These are phyloP conservation scores for Drosophila pallidifrons DNA, from an alignment of 1,140 invertebrate genomes.

Conservation along the genomic window DNA sequence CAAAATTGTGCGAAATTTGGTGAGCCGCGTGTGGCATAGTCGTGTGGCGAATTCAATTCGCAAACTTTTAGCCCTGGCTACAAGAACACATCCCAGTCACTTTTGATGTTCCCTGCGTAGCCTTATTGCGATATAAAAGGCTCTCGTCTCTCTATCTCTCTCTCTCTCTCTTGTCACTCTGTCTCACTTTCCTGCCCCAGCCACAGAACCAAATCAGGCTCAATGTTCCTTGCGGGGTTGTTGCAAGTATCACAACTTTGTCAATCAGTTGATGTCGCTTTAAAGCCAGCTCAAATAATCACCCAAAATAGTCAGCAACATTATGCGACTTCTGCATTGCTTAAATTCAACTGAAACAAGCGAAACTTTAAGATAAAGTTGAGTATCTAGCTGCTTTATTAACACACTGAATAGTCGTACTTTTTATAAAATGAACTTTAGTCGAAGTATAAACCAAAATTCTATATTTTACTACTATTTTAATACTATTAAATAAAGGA, in stretches of 20 bases:
- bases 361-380: background rate
- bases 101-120: conserved; percentile 43
- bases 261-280: conserved; percentile 18
- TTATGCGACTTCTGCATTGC: background rate
- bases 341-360: background rate
- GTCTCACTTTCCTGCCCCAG: background rate
- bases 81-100: conserved; percentile 45
- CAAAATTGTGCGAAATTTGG: conserved; percentile 84
- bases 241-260: conserved; percentile 26
- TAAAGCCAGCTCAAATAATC: conserved; percentile 23
- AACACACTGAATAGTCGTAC: too few species aligned
- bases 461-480: too few species aligned
- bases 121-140: conserved; percentile 35
- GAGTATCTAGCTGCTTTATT: too few species aligned
- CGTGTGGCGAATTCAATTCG: conserved; percentile 85
- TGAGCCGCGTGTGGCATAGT: conserved; percentile 84
- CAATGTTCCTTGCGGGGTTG: conserved; percentile 11
- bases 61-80: conserved; percentile 68
- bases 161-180: background rate
- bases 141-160: background rate
- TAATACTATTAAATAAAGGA: too few species aligned
- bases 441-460: too few species aligned
- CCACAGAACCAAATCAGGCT: background rate
- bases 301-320: background rate
- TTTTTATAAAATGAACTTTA: too few species aligned